Evolutionary conservation across 2,888 invertebrate genomes (phyloP).

Genomic region (Unio pictorum): DNA sequence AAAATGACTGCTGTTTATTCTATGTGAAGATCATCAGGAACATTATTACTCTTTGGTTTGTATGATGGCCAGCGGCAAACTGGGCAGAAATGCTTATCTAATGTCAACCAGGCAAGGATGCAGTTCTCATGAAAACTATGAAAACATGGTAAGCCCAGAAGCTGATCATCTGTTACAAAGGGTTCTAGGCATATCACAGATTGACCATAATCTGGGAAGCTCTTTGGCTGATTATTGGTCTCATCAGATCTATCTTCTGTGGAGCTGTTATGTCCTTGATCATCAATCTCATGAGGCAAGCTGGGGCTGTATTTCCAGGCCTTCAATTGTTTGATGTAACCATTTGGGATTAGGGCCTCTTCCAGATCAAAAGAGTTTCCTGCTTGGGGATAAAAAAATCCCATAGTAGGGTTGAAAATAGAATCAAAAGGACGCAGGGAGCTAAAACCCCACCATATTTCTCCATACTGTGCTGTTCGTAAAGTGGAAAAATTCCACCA

Average conservation of each 20-base stretch:
- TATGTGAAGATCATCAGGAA: conserved; percentile 20
- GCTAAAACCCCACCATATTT: conserved; percentile 53
- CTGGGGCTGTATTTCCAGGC: conserved; percentile 69
- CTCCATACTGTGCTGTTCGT: conserved; percentile 49
- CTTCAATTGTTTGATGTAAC: conserved; percentile 73
- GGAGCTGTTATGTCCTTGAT: background rate
- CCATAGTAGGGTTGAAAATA: conserved; percentile 62
- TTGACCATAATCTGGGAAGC: conserved; percentile 69
- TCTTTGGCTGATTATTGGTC: conserved; percentile 48
- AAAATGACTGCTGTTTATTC: conserved; percentile 14
- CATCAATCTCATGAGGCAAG: background rate
- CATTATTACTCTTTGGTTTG: conserved; percentile 50
- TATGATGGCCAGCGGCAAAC: conserved; percentile 76
- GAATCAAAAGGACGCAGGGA: conserved; percentile 60
- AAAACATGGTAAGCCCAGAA: conserved; percentile 75
- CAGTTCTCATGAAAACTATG: conserved; percentile 75
- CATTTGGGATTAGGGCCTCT: conserved; percentile 71
- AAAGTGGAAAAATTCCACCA: conserved; percentile 71
- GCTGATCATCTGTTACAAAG: conserved; percentile 65
- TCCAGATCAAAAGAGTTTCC: conserved; percentile 36
- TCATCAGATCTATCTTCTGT: background rate
- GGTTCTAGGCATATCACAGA: conserved; percentile 75
- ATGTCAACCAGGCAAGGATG: conserved; percentile 73
- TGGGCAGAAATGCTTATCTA: conserved; percentile 75
- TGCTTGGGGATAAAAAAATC: conserved; percentile 9